Base-by-base conservation (phyloP, 64 coral and sea anemone genomes). In the Anthopleura sola region DNA sequence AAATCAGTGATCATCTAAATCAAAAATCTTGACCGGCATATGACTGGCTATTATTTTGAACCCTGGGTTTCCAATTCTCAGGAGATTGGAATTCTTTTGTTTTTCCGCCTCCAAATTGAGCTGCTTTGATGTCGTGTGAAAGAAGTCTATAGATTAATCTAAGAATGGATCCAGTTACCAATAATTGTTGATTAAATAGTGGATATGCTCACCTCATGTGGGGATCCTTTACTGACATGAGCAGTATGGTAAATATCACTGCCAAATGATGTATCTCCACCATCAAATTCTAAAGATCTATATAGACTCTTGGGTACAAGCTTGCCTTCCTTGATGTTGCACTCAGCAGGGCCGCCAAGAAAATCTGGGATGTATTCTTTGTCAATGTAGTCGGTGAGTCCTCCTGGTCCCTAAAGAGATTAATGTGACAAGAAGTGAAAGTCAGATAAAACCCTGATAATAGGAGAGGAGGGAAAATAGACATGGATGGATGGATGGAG, bases 211-310 rank as follows among this genome's bases (percentile, higher is more conserved):
- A 98, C 95, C 89, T 98, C 96, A 85, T 92, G 92, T 24, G 96
- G 92, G 3, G 96, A 92, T 1, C 96, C 96, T 80, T 98, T 98
- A 75, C 96, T 92, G 33, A 98, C 96, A 87, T 98, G 93, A 5
- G 92, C 81, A 37, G 96, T 86, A 37, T 98, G 96, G 78, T 98
- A 98, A 38, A 98, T 94, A 89, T 98, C 96, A 66, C 93, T 94
- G 2, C 92, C 93, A 53, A 94, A 78, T 16, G 92, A 88, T 55
- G 88, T 86, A 24, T 98, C 96, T 68, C 88, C 85, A 16, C 90
- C 96, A 36, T 93, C 90, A 56, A 98, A 98, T 77, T 98, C 96
- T 51, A 98, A 55, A 24, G 96, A 98, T 37, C 96, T 83, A 50
- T 98, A 98, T 26, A 98, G 78, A 36, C 90, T 91, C 80, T 98